Percentiles rank a stretch among this genome's conserved stretches.
Evolutionary conservation across 1,140 invertebrate genomes (phyloP).

Genomic region (Drosophila equinoxialis): DNA sequence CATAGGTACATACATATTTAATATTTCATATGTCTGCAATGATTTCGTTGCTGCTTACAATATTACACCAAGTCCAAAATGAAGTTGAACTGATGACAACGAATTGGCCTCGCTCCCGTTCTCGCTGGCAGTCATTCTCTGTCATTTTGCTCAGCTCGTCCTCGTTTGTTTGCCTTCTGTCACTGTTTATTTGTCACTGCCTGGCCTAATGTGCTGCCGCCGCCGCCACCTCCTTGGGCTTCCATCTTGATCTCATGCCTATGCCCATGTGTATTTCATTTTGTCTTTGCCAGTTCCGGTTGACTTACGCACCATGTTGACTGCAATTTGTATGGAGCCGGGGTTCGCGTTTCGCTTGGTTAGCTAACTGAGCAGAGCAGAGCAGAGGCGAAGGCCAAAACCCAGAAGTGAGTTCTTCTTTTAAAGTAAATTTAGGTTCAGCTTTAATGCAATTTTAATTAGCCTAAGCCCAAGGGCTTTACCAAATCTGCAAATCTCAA

Average conservation of each 20-base stretch:
- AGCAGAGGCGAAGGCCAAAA: slow-evolving; percentile 54
- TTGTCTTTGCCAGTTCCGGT: slow-evolving; percentile 78
- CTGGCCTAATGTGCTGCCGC: slow-evolving; percentile 42
- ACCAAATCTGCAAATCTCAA: slow-evolving; percentile 72
- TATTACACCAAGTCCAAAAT: slow-evolving; percentile 81
- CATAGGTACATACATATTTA: slow-evolving; percentile 67
- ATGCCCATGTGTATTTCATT: slow-evolving; percentile 75
- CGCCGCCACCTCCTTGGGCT: slow-evolving; percentile 34
- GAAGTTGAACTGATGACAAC: slow-evolving; percentile 77
- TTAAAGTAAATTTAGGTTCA: slow-evolving; percentile 20
- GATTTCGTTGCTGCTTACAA: slow-evolving; percentile 71
- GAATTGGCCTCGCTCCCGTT: slow-evolving; percentile 68
- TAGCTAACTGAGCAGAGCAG: slow-evolving; percentile 34
- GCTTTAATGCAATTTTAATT: slow-evolving; percentile 80
- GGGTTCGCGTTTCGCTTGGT: slow-evolving; percentile 69
- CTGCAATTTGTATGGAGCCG: slow-evolving; percentile 76
- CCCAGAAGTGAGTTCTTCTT: slow-evolving; percentile 34
- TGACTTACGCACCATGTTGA: slow-evolving; percentile 77
- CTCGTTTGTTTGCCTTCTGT: slow-evolving; percentile 54
- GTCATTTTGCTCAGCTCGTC: slow-evolving; percentile 11
- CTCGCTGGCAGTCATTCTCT: slow-evolving; percentile 12
- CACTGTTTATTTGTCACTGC: slow-evolving; percentile 76
- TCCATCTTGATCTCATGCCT: slow-evolving; percentile 23
- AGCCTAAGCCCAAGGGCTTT: slow-evolving; percentile 53
- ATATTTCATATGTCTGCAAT: slow-evolving; percentile 82